Evolutionary conservation across 2,113 vertebrate species (phyloP), one percentile per base, ranked within the genome.

Genomic region (Lycaon pictus): DNA sequence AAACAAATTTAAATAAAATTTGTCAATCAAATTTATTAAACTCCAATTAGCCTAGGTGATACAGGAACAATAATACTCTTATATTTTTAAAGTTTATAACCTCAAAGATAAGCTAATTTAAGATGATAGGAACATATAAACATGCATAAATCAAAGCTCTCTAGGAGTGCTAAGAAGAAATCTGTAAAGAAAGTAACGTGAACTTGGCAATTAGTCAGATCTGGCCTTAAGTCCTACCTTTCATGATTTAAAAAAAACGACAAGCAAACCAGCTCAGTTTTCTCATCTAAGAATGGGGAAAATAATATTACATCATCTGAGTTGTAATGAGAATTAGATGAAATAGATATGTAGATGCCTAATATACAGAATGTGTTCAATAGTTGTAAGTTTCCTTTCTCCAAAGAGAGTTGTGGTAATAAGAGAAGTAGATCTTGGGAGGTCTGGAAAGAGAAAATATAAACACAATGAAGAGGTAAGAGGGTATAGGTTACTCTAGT

Each of bases 21-120:
- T 76, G 25, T 71, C 53, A 79, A 53, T n/a, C 37, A 87, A 60
- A 56, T 91, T 51, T 79, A 48, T 93, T 72, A 96, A 81, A 92
- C 19, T 88, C 32, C 37, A 32, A 62, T 69, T 77, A 87, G 58
- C 37, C 74, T 55, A 58, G 32, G 19, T 92, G 56, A 65, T 56
- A 72, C 8, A 87, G 51, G 17, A 77, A 60, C 9, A 67, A 9
- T 81, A 65, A 3, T 62, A 43, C n/a, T 83, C 62, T 62, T 67
- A 76, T 69, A 83, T 12, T 88, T 92, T 29, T 67, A 82, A 93
- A 43, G 27, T n/a, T 79, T 90, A 53, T 60, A 63, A 22, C 65
- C 10, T 67, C 72, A 67, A 65, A 15, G 55, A 65, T 82, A 22
- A 58, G 58, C 56, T 71, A 85, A 85, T 53, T 63, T 60, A 43